phyloP scores from a whole-genome alignment of 2,888 invertebrate species.

The Deladenus siricidicola region DNA sequence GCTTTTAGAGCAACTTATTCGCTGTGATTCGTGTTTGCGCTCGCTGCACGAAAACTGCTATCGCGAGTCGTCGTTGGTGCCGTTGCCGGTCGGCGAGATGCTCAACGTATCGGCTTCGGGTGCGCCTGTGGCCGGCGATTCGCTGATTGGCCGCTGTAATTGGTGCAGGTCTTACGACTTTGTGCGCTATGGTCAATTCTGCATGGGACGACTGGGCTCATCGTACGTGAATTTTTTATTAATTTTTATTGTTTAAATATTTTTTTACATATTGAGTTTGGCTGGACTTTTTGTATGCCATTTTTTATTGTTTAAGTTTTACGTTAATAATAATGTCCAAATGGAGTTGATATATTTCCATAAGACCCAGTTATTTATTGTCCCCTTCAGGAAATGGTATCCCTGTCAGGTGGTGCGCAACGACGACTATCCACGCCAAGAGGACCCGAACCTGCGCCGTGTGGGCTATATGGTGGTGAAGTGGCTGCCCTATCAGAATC shows the following conservation, averaged over 20 bases:
- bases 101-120: background rate
- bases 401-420: conserved; percentile 18
- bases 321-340: too few species aligned
- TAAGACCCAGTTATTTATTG: background rate
- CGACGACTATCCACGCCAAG: conserved; percentile 12
- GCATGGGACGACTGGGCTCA: conserved; percentile 1
- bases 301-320: too few species aligned
- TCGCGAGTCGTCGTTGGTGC: background rate
- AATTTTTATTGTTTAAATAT: background rate
- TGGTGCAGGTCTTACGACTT: conserved; percentile 21
- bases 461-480: conserved; percentile 19
- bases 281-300: too few species aligned
- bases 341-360: too few species aligned
- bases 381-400: conserved; percentile 18
- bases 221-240: background rate
- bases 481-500: conserved; percentile 20
- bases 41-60: background rate
- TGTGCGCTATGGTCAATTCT: conserved; percentile 16
- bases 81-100: background rate
- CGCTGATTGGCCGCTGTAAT: conserved; percentile 10
- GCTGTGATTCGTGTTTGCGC: background rate
- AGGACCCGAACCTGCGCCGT: conserved; percentile 6
- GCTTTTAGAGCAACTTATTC: background rate
- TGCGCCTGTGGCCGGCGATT: background rate
- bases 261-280: too few species aligned